Percentiles rank a stretch among this genome's conserved stretches.
These are phyloP conservation scores for Gasterosteus aculeatus DNA, from an alignment of 2,113 vertebrate genomes.

Conservation along the genomic window DNA sequence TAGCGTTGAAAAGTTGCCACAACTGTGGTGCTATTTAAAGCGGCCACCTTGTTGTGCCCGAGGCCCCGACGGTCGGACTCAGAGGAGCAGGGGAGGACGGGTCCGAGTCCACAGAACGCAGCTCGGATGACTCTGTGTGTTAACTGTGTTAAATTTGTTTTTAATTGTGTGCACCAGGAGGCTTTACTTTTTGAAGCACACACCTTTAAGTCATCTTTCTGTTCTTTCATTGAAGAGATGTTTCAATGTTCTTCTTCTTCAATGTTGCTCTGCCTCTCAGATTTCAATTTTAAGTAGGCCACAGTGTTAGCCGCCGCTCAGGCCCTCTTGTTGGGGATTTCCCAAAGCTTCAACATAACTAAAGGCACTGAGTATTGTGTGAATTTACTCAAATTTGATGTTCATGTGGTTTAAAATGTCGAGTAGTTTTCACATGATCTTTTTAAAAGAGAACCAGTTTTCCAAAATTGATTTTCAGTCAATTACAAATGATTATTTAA, in stretches of 20 bases:
- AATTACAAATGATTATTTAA: background rate
- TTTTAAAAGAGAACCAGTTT: background rate
- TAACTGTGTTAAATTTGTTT: background rate
- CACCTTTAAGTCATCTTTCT: background rate
- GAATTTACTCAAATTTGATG: slow-evolving; percentile 1
- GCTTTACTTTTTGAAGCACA: background rate
- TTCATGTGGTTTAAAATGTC: background rate
- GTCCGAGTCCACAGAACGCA: slow-evolving; percentile 30
- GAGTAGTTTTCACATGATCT: background rate
- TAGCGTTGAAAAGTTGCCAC: slow-evolving; percentile 76
- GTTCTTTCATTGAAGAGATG: background rate
- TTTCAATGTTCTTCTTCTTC: background rate
- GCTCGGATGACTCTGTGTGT: too few relatives aligned
- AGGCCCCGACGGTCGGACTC: slow-evolving; percentile 35
- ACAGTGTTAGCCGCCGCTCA: slow-evolving; percentile 24
- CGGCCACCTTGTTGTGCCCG: slow-evolving; percentile 68
- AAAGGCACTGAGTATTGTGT: background rate
- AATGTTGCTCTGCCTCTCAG: slow-evolving; percentile 35
- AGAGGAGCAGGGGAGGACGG: slow-evolving; percentile 38
- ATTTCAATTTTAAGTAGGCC: slow-evolving; percentile 54
- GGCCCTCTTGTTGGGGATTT: slow-evolving; percentile 28
- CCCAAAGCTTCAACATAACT: slow-evolving; percentile 20
- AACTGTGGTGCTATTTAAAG: slow-evolving; percentile 81
- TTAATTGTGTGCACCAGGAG: background rate
- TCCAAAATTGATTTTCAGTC: background rate